Conservation (phyloP, 30 jellyfish, hydroid and myxozoan genomes). For the Catostylus mosaicus region DNA sequence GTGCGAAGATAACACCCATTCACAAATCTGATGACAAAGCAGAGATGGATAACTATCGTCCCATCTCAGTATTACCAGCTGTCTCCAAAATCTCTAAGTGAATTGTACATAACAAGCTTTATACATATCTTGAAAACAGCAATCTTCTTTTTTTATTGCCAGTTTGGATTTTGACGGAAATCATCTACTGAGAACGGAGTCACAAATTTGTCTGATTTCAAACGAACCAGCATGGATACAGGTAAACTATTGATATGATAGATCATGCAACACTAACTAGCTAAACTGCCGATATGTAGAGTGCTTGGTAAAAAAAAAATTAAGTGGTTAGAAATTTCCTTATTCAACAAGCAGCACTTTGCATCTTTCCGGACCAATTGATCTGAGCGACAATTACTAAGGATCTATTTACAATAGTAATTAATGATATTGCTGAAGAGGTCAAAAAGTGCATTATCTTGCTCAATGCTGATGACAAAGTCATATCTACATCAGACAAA, state of each 20-base stretch:
- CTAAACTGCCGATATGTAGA: background rate
- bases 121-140: background rate
- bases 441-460: constrained; percentile 12
- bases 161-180: background rate
- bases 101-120: constrained; percentile 1
- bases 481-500: constrained; percentile 19
- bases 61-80: constrained; percentile 35
- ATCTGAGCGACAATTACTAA: constrained; percentile 15
- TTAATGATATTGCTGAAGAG: constrained; percentile 23
- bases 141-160: background rate
- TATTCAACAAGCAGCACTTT: constrained; percentile 19
- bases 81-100: constrained; percentile 13
- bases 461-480: constrained; percentile 36
- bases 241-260: background rate
- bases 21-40: constrained; percentile 39
- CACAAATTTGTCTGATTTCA: constrained; percentile 32
- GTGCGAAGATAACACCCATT: constrained; percentile 23
- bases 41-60: constrained; percentile 24
- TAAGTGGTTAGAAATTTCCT: constrained; percentile 24
- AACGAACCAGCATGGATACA: constrained; percentile 28
- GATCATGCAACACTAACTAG: background rate
- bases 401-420: constrained; percentile 14
- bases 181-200: constrained; percentile 53
- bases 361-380: constrained; percentile 7
- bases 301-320: constrained; percentile 5